Base-by-base conservation (phyloP, 2,888 invertebrate genomes). In the Platycheirus rosarum region DNA sequence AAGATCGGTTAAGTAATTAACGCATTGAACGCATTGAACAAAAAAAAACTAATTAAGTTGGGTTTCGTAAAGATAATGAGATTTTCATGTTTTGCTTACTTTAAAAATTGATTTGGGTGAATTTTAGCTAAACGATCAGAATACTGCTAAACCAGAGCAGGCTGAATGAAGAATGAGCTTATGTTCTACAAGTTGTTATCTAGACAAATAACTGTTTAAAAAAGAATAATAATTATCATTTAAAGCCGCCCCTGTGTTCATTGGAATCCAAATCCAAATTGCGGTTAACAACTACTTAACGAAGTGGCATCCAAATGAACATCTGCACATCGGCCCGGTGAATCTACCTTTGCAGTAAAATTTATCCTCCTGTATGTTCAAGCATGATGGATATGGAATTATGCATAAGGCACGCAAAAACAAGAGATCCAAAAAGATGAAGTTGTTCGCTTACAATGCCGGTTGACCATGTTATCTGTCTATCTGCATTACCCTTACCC, bases 251-350 rank as follows among this genome's bases (percentile, higher is more conserved):
- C 57, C 37, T 74, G 74, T 35, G 20, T n/a, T 53, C 14, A 11
- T 35, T 57, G 40, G 42, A n/a, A 55, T 49, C 5, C 35, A 13
- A 55, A 9, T 66, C 5, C 13, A 53, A 55, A 62, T 40, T 26
- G 65, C n/a, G 44, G 16, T 46, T 60, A 49, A 35, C 32, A 80
- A 66, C 76, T 71, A 60, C 80, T 70, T 76, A 80, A 70, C 80
- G 65, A 65, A 76, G 76, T 53, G 46, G 42, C 16, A 53, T 2
- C 23, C 23, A 23, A 2, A 23, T 6, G 11, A 62, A 46, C 40
- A 44, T 40, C 14, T n/a, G n/a, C n/a, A n/a, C 63, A 49, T 63
- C 26, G 40, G 7, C 29, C 8, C 18, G 1, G 26, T 26, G n/a
- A 35, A 29, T n/a, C n/a, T n/a, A n/a, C 51, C 18, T 18, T 18